Evolutionary conservation across 2,888 invertebrate genomes (phyloP), one percentile per base, ranked within the genome.

Genomic region (Bellardia bayeri): DNA sequence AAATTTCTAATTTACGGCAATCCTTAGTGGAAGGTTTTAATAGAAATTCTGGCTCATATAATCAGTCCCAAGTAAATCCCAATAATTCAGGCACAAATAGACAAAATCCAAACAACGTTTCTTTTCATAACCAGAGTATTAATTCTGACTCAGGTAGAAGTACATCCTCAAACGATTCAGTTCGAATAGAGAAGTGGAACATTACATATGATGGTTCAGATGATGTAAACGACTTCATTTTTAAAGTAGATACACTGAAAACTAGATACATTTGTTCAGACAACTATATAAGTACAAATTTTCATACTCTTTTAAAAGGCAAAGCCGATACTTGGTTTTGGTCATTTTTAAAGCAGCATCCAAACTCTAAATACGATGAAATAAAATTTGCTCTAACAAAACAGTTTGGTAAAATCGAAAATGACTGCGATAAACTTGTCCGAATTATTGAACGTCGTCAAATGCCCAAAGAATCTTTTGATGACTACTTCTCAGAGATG

Each of bases 301-400:
- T 37, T 63, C 54, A 76, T 6, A 66, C 23, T 5, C 40, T 76
- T 16, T 56, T 76, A 14, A 76, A 78, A 56, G 68, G 56, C 14
- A 79, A 79, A 68, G 68, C 79, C 3, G 79, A 79, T 4, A 33
- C 68, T 2, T 79, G 79, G 79, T 79, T 58, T 49, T 68, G 79
- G 58, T 30, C 42, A 3, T 79, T n/a, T 14, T 33, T 68, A 30
- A 79, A 40, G n/a, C 42, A 68, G 37, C 2, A 23, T 14, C 45
- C 79, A 6, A 61, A 45, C n/a, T 13, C 78, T 14, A 40, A 30
- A 9, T 54, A 40, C 30, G 30, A 9, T 23, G 54, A 78, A 54
- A 7, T 76, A 8, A 64, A 51, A 6, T 9, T 14, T 3, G 76
- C 76, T 14, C 23, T 76, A 13, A 42, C n/a, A 3, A 74, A 61